Conservation (phyloP, 2,797 vertebrate genomes). For the Muscicapa comitata region DNA sequence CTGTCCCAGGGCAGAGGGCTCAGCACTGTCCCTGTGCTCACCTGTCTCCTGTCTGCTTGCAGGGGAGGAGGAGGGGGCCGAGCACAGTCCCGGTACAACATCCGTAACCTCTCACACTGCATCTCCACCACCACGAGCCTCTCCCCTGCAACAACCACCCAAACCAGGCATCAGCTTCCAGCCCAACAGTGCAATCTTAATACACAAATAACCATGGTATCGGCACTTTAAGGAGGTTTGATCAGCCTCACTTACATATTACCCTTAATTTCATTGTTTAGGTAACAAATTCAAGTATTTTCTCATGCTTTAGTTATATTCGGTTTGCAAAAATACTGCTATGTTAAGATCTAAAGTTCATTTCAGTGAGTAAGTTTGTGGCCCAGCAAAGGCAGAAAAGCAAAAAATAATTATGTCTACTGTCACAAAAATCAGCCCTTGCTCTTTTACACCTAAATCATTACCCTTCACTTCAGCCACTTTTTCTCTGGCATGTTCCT, state of each 20-base stretch:
- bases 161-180: neutral
- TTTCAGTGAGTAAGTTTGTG: neutral
- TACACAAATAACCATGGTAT: neutral
- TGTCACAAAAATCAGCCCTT: neutral
- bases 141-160: constrained; percentile 80
- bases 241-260: neutral
- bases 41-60: constrained; percentile 94
- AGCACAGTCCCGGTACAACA: constrained; percentile 96
- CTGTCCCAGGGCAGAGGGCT: neutral
- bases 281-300: neutral
- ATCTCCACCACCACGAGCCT: constrained; percentile 92
- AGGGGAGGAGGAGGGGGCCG: constrained; percentile 94
- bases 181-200: neutral
- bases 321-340: neutral
- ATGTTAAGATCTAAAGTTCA: neutral
- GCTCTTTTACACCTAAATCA: neutral
- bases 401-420: neutral
- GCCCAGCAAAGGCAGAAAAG: neutral
- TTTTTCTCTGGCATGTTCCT: neutral
- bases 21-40: constrained; percentile 38
- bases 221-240: neutral
- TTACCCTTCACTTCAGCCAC: neutral
- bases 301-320: neutral
- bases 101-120: constrained; percentile 93
- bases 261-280: too few relatives aligned